A percentile compares a stretch with the other conserved stretches of the same genome.
Evolutionary conservation across 1,140 invertebrate genomes (phyloP).

Genomic region (Anadara kagoshimensis): DNA sequence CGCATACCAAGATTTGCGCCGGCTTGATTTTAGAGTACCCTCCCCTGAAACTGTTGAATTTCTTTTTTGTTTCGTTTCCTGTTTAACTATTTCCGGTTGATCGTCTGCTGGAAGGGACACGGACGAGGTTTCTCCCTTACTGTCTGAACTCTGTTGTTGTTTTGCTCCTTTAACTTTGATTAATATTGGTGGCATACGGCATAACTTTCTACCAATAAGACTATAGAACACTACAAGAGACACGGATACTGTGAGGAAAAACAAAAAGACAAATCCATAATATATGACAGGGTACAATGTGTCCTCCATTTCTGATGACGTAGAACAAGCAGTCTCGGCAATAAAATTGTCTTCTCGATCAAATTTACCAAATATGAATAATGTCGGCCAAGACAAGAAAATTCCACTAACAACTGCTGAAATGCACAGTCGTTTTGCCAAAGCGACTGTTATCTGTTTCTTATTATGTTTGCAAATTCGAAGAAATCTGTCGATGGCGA

Average conservation of each 20-base stretch:
- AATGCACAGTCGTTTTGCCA: conserved; percentile 24
- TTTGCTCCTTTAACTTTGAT: not conserved
- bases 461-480: conserved; percentile 24
- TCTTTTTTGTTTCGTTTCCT: not conserved
- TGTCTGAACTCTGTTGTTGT: not conserved
- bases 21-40: not conserved
- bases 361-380: conserved; percentile 27
- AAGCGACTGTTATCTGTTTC: conserved; percentile 4
- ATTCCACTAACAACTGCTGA: not conserved
- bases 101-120: not conserved
- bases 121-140: not conserved
- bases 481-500: conserved; percentile 32
- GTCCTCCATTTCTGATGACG: not conserved
- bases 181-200: conserved; percentile 7
- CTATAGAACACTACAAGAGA: conserved; percentile 29
- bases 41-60: not conserved
- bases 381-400: conserved; percentile 31
- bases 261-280: conserved; percentile 18
- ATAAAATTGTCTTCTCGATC: not conserved
- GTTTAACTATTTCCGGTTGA: not conserved
- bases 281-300: conserved; percentile 28
- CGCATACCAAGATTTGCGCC: no score
- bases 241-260: conserved; percentile 26
- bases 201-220: conserved; percentile 15
- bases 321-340: conserved; percentile 31